Evolutionary conservation across 1,140 invertebrate species (phyloP).

Genomic region (Penaeus japonicus): DNA sequence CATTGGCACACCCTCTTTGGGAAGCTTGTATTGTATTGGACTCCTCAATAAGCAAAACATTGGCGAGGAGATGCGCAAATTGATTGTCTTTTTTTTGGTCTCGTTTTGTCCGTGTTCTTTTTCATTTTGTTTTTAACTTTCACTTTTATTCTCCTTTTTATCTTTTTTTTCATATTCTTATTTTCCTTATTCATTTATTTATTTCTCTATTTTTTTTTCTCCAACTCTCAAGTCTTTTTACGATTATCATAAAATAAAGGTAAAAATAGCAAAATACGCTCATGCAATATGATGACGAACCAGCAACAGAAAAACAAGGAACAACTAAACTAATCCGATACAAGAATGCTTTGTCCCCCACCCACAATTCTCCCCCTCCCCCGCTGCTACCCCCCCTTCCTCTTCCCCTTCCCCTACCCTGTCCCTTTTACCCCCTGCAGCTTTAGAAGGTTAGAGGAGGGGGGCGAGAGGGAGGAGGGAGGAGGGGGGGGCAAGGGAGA

Average conservation of each 20-base stretch:
- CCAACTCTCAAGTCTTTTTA: not conserved
- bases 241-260: too few species aligned
- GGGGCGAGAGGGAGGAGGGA: not conserved
- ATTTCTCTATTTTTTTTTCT: not conserved
- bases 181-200: not conserved
- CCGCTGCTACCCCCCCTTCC: not conserved
- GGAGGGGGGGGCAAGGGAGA: too few species aligned
- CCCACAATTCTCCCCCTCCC: not conserved
- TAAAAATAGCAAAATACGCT: too few species aligned
- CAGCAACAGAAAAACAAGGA: too few species aligned
- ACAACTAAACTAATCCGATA: not conserved
- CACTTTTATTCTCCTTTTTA: not conserved
- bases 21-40: too few species aligned
- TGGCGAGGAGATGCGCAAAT: too few species aligned
- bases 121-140: not conserved
- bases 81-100: not conserved
- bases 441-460: not conserved
- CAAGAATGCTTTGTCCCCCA: not conserved
- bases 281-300: too few species aligned
- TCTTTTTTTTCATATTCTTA: not conserved
- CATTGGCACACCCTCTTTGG: too few species aligned
- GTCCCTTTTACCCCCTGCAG: not conserved
- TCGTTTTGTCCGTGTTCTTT: not conserved
- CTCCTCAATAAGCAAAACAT: too few species aligned
- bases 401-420: not conserved